A percentile compares a stretch with the other conserved stretches of the same genome.
phyloP scores from a whole-genome alignment of 2,888 invertebrate species.

The Tipula helvola region DNA sequence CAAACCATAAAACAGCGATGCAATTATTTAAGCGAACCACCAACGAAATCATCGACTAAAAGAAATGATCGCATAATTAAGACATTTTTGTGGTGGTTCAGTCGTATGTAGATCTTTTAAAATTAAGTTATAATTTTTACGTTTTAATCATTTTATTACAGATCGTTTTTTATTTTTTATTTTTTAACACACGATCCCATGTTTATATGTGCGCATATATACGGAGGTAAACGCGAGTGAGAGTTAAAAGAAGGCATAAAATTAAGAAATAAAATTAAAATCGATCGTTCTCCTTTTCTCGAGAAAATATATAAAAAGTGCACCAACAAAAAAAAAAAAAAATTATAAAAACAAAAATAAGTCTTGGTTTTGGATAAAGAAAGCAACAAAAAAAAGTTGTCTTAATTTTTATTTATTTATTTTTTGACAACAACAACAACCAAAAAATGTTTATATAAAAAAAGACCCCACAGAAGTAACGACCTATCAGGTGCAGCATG shows the following conservation, averaged over 20 bases:
- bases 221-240: not conserved
- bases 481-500: slow-evolving; percentile 8
- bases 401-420: slow-evolving; percentile 6
- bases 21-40: not conserved
- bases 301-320: not conserved
- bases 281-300: not conserved
- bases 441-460: not conserved
- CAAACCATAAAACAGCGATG: not conserved
- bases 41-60: not conserved
- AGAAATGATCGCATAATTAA: not conserved
- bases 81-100: not conserved
- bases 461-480: slow-evolving; percentile 9
- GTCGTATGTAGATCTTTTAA: not conserved
- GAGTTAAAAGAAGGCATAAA: not conserved
- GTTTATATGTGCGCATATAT: not conserved
- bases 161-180: not conserved
- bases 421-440: not conserved
- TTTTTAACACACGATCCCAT: not conserved
- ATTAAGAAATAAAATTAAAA: not conserved
- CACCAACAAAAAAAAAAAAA: not conserved
- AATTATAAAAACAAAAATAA: no score
- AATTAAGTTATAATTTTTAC: not conserved
- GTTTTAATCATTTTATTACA: not conserved
- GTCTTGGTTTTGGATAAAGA: not conserved
- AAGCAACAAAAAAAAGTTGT: not conserved